phyloP scores from a whole-genome alignment of 35 echinoderm and acorn worm genomes.

The Acanthaster planci region DNA sequence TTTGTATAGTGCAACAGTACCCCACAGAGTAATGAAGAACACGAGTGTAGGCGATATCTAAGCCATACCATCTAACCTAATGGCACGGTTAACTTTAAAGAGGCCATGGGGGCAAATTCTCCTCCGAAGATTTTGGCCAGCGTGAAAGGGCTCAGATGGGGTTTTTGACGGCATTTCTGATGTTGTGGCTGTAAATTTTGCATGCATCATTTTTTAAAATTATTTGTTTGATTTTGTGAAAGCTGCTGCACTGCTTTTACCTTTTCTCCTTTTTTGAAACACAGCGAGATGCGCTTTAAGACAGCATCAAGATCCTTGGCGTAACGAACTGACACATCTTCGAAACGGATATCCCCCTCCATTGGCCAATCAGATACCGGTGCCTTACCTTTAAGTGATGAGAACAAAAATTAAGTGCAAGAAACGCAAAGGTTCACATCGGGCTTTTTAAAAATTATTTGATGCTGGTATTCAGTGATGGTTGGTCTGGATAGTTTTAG shows the following conservation, averaged over 20 bases:
- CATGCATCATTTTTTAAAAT: neutral
- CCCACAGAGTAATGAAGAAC: too few species aligned
- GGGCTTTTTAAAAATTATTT: too few species aligned
- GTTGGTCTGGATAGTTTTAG: too few species aligned
- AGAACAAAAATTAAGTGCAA: too few species aligned
- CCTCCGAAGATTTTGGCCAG: too few species aligned
- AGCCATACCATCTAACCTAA: too few species aligned
- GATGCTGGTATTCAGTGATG: neutral
- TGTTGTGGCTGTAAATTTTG: neutral
- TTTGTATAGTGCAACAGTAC: too few species aligned
- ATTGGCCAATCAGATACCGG: slow-evolving; percentile 66
- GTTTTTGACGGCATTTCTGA: neutral
- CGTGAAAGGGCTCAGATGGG: too few species aligned
- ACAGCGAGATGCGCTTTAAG: slow-evolving; percentile 54
- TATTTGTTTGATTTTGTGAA: neutral
- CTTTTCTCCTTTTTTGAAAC: slow-evolving; percentile 82
- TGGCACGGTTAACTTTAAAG: too few species aligned
- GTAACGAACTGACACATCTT: slow-evolving; percentile 69
- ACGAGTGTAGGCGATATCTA: too few species aligned
- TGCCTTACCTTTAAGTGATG: slow-evolving; percentile 8
- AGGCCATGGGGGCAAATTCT: neutral
- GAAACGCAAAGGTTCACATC: too few species aligned
- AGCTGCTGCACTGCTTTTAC: neutral
- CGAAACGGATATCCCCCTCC: slow-evolving; percentile 67
- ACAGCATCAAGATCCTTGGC: slow-evolving; percentile 75